A percentile compares a stretch with the other conserved stretches of the same genome.
These are phyloP conservation scores for Calypte anna DNA, from an alignment of 2,113 vertebrate species.

Conservation along the genomic window DNA sequence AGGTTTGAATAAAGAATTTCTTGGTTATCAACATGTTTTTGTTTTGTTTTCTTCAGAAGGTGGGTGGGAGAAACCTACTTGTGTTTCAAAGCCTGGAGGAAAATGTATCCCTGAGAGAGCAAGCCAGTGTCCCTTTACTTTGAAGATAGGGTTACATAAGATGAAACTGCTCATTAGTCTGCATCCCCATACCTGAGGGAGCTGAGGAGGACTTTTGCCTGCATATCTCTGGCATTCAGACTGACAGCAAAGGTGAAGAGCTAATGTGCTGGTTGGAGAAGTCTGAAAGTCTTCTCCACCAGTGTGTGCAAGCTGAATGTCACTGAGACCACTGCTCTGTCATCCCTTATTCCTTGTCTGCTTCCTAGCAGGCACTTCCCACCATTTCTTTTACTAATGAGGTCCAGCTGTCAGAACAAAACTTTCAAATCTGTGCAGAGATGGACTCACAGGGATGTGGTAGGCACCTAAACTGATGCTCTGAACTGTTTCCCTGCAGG, in stretches of 20 bases:
- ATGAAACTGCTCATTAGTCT: slow-evolving; percentile 6
- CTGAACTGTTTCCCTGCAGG: neutral
- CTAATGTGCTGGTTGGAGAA: neutral
- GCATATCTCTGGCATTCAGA: neutral
- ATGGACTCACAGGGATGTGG: neutral
- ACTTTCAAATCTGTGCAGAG: neutral
- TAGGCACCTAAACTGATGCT: neutral
- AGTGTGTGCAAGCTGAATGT: neutral
- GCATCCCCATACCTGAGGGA: slow-evolving; percentile 1
- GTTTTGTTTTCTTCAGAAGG: neutral
- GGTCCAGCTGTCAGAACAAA: neutral
- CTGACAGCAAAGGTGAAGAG: slow-evolving; percentile 31
- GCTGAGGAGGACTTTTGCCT: neutral
- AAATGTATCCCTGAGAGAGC: neutral
- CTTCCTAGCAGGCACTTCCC: neutral
- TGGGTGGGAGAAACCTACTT: neutral
- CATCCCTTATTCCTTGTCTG: neutral
- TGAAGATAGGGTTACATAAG: slow-evolving; percentile 7
- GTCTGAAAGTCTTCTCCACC: neutral
- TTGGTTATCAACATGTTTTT: slow-evolving; percentile 1
- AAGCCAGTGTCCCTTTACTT: neutral
- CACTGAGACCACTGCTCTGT: neutral
- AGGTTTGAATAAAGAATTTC: neutral
- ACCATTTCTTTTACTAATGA: neutral
- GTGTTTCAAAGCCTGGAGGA: neutral